Evolutionary conservation across 2,797 vertebrate genomes (phyloP).

Genomic region (Sebastiscus tertius): DNA sequence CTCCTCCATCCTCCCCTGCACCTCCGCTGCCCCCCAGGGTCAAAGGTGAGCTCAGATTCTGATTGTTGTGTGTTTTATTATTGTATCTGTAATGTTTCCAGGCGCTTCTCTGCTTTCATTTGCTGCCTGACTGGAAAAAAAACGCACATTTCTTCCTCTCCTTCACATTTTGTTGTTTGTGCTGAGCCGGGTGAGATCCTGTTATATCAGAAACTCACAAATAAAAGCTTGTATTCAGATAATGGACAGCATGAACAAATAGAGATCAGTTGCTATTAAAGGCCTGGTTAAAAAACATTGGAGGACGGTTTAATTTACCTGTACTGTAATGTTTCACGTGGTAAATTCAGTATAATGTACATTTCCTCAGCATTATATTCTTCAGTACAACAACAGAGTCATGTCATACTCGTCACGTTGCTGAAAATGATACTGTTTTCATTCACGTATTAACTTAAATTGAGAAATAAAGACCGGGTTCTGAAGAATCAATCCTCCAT

Average conservation of each 20-base stretch:
- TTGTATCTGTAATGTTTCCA: not conserved
- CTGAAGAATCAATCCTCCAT: not conserved
- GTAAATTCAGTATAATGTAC: not conserved
- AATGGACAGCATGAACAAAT: not conserved
- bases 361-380: not conserved
- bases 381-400: not conserved
- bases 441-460: too few species aligned
- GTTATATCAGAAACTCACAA: not conserved
- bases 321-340: not conserved
- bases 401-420: not conserved
- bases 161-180: not conserved
- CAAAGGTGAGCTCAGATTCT: constrained; percentile 64
- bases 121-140: not conserved
- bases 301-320: not conserved
- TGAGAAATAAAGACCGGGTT: not conserved
- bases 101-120: not conserved
- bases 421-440: too few species aligned
- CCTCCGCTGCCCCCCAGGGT: constrained; percentile 83
- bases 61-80: not conserved
- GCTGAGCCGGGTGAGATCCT: not conserved
- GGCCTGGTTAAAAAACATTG: not conserved
- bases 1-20: constrained; percentile 78
- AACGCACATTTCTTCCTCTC: not conserved
- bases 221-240: not conserved
- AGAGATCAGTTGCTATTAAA: not conserved